Evolutionary conservation across 2,797 vertebrate genomes (phyloP).

Genomic region (Hipposideros larvatus): DNA sequence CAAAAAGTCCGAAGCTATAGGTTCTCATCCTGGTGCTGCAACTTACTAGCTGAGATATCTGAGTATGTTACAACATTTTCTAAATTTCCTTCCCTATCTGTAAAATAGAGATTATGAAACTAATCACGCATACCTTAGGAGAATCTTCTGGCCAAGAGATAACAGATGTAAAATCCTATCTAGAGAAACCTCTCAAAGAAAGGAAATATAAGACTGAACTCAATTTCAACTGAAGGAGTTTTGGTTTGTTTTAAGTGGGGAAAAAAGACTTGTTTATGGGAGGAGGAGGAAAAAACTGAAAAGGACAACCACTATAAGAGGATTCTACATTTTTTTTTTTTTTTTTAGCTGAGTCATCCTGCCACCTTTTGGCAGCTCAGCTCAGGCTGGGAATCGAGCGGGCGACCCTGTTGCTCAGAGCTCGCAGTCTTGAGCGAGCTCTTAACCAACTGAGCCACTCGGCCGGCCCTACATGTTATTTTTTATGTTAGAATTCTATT

Average conservation of each 20-base stretch:
- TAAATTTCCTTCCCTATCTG: background rate
- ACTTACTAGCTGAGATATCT: background rate
- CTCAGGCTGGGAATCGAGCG: too few relatives aligned
- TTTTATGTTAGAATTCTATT: background rate
- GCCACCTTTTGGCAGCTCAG: too few relatives aligned
- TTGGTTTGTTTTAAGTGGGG: background rate
- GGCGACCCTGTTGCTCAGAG: too few relatives aligned
- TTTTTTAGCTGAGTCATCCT: too few relatives aligned
- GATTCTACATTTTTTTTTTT: background rate
- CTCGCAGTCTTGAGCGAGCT: too few relatives aligned
- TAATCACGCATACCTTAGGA: background rate
- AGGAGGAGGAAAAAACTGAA: background rate
- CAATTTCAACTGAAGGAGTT: background rate
- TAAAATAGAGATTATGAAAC: background rate
- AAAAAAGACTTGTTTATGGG: background rate
- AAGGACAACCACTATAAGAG: background rate
- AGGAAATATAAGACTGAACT: background rate
- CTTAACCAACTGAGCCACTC: too few relatives aligned
- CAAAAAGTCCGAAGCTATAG: background rate
- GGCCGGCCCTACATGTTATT: background rate
- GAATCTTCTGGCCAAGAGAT: background rate
- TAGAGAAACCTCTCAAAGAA: conserved; percentile 14
- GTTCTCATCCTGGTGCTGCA: background rate
- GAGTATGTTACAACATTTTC: background rate
- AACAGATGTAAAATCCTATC: background rate